phyloP scores from a whole-genome alignment of 2,113 vertebrate species.

The Benitochromis conjunctus region DNA sequence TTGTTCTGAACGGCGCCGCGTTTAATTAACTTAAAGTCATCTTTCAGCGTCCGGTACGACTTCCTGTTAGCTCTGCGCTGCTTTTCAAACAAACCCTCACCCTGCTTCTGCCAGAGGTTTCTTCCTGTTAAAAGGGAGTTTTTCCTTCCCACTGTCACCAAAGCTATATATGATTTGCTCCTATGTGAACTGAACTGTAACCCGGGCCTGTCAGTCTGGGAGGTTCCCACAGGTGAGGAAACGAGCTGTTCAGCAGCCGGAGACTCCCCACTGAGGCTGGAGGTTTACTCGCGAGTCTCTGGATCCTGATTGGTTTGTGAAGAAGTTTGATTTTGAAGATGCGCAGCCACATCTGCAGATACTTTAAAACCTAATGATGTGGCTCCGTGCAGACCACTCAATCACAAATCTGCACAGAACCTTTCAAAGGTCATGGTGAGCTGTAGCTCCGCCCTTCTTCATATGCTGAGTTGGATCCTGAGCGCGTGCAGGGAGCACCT shows the following conservation, averaged over 20 bases:
- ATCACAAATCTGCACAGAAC: too few relatives aligned
- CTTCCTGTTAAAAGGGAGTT: not conserved
- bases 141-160: not conserved
- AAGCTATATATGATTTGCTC: not conserved
- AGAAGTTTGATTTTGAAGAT: not conserved
- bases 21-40: accelerated
- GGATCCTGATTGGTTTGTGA: not conserved
- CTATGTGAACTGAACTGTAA: not conserved
- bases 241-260: not conserved
- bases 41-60: not conserved
- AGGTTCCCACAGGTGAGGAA: not conserved
- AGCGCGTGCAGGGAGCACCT: not conserved
- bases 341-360: not conserved
- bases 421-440: too few relatives aligned
- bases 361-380: too few relatives aligned
- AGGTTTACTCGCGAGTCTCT: not conserved
- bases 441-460: too few relatives aligned
- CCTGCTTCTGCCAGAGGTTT: not conserved
- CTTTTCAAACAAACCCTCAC: not conserved
- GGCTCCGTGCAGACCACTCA: too few relatives aligned
- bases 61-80: not conserved
- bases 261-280: not conserved
- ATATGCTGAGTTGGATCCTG: not conserved
- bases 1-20: not conserved
- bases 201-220: not conserved